These are phyloP conservation scores for Thereva unica DNA, from an alignment of 2,888 invertebrate species.

Conservation along the genomic window DNA sequence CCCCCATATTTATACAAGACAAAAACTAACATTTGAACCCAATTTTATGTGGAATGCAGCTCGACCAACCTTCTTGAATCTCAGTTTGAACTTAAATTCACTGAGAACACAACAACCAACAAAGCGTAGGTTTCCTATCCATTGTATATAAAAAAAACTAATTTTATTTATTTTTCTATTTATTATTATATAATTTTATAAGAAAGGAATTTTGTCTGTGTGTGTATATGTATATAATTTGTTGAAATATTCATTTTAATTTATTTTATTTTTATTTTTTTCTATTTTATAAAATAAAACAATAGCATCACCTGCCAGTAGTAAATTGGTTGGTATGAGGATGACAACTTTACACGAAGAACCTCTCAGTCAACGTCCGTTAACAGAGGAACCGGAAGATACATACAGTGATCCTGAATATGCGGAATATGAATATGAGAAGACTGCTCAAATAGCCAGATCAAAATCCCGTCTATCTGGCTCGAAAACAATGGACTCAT, in stretches of 20 bases:
- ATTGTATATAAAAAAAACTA: constrained; percentile 42
- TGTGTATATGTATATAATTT: constrained; percentile 2
- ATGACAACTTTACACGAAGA: constrained; percentile 95
- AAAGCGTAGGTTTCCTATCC: constrained; percentile 77
- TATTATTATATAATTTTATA: background rate
- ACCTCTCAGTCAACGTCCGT: constrained; percentile 61
- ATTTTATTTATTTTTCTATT: background rate
- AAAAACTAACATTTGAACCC: constrained; percentile 22
- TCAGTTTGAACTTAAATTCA: constrained; percentile 92
- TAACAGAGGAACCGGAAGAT: constrained; percentile 58
- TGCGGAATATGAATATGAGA: constrained; percentile 57
- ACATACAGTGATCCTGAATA: constrained; percentile 59
- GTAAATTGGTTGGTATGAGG: constrained; percentile 76
- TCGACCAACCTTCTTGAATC: constrained; percentile 97
- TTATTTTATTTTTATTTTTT: constrained; percentile 7
- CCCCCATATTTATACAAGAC: constrained; percentile 28
- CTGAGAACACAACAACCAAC: constrained; percentile 84
- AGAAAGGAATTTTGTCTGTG: constrained; percentile 42
- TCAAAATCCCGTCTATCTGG: constrained; percentile 64
- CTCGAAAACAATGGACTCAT: constrained; percentile 84
- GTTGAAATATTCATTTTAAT: constrained; percentile 2
- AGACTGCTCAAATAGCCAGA: constrained; percentile 51
- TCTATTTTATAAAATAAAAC: constrained; percentile 28
- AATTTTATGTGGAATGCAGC: constrained; percentile 71
- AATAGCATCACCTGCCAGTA: constrained; percentile 79